Base-by-base conservation (phyloP, 1,140 invertebrate genomes). In the Philaenus spumarius region DNA sequence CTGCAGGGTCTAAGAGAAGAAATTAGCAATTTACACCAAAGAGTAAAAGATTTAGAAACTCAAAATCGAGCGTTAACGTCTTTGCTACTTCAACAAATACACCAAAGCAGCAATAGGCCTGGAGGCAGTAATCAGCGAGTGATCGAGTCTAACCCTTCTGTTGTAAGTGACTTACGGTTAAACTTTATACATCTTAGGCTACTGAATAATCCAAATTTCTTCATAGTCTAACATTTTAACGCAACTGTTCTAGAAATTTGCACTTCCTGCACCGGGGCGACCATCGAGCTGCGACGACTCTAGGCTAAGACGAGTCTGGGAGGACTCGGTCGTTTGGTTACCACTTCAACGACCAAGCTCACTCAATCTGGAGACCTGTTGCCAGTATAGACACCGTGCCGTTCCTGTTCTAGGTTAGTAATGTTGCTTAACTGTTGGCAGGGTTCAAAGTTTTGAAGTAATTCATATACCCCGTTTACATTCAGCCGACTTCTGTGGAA, bases 1-100 rank as follows among this genome's bases (percentile, higher is more conserved):
- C 66, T n/a, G 17, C 70, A 86, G 83, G 82, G 80, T 61, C 74
- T 85, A 9, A 77, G 80, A 43, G 84, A 86, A 68, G 84, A 87
- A 71, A 77, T 87, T 63, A 77, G 76, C 22, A 76, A 78, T 4
- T 71, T 85, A 19, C 79, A 83, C 54, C 76, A 75, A 60, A 77
- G 79, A 47, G 81, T 85, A 30, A 77, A 82, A 60, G 84, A 86
- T 64, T 73, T 86, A 22, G 84, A 86, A 68, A 75, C 78, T 11
- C 83, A 86, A 64, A 86, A 86, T 71, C 71, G 80, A 37, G 78
- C 82, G 7, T 68, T 86, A 37, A 83, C 81, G 35, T 77, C 81
- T 1, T 70, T 86, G 47, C 72, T 86, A 34, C 77, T 85, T 40
- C 81, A 84, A 45, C 81, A 85, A 61, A 71, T 30, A 30, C 26